Conservation (phyloP, 2,888 invertebrate genomes). For the Nysson spinosus region DNA sequence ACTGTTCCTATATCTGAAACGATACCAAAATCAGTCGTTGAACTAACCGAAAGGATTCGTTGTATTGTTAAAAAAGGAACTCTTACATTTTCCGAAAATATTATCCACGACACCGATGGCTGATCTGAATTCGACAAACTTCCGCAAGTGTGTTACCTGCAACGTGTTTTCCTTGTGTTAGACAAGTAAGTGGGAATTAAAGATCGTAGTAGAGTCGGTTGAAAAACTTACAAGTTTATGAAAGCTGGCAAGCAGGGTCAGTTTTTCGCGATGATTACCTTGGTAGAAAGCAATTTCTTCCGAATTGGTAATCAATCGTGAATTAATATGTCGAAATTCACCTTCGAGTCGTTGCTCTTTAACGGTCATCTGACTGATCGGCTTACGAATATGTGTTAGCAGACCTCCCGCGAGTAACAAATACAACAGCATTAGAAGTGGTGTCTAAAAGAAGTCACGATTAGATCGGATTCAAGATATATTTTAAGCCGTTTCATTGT, state of each 20-base stretch:
- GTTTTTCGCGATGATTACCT: conserved; percentile 91
- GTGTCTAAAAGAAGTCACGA: conserved; percentile 86
- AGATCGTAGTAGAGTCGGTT: too few species aligned
- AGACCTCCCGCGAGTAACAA: conserved; percentile 91
- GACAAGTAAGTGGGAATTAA: neutral
- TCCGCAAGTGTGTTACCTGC: conserved; percentile 88
- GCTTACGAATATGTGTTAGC: conserved; percentile 91
- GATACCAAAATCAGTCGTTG: conserved; percentile 17
- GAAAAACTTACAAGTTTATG: conserved; percentile 83
- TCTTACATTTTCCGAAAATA: conserved; percentile 95
- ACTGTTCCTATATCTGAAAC: conserved; percentile 93
- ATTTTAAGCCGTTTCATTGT: conserved; percentile 22
- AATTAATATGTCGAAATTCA: conserved; percentile 97
- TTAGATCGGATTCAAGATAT: neutral
- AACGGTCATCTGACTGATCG: conserved; percentile 91
- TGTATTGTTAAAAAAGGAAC: neutral
- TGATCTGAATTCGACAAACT: conserved; percentile 92
- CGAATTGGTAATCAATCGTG: conserved; percentile 96
- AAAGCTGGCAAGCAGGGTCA: conserved; percentile 92
- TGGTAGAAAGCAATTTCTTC: conserved; percentile 94
- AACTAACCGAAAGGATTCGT: neutral
- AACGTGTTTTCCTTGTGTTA: conserved; percentile 57
- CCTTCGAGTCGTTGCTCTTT: conserved; percentile 98
- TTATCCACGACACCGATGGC: conserved; percentile 97
- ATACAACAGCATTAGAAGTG: conserved; percentile 92